A percentile compares a stretch with the other conserved stretches of the same genome.
phyloP scores from a whole-genome alignment of 2,797 vertebrate species.

The Ataeniobius toweri region DNA sequence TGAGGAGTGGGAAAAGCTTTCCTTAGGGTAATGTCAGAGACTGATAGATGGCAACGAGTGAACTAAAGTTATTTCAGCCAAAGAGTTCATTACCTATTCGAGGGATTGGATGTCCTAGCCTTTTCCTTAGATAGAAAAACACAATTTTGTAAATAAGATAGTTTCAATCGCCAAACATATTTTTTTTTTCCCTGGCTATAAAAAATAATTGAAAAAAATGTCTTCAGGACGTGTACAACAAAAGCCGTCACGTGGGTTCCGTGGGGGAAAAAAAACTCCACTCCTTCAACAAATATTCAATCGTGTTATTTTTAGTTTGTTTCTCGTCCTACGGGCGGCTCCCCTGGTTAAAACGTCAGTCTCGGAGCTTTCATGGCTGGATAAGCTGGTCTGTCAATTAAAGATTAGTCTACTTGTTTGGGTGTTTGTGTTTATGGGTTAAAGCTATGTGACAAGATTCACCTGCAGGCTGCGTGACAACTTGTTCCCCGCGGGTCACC shows the following conservation, averaged over 20 bases:
- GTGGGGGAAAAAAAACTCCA: neutral
- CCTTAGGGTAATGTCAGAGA: too few species aligned
- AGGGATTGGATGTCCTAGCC: neutral
- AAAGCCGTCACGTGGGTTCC: neutral
- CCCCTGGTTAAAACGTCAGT: neutral
- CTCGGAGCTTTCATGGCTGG: neutral
- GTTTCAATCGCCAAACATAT: neutral
- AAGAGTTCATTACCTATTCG: neutral
- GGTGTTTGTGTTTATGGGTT: neutral
- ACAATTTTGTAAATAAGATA: neutral
- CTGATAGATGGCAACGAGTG: too few species aligned
- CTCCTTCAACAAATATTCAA: neutral
- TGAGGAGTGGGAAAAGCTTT: too few species aligned
- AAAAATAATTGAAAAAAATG: neutral
- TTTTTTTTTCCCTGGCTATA: neutral
- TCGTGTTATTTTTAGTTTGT: neutral
- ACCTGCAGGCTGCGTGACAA: neutral
- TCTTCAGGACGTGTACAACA: too few species aligned
- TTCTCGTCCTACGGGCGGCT: neutral
- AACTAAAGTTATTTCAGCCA: neutral
- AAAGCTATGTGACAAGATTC: neutral
- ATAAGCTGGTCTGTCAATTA: neutral
- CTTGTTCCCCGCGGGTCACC: constrained; percentile 35
- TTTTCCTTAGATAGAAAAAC: neutral
- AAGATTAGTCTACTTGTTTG: neutral